A percentile compares a stretch with the other conserved stretches of the same genome.
Evolutionary conservation across 2,113 vertebrate genomes (phyloP).

Genomic region (Antechinus stuartii): DNA sequence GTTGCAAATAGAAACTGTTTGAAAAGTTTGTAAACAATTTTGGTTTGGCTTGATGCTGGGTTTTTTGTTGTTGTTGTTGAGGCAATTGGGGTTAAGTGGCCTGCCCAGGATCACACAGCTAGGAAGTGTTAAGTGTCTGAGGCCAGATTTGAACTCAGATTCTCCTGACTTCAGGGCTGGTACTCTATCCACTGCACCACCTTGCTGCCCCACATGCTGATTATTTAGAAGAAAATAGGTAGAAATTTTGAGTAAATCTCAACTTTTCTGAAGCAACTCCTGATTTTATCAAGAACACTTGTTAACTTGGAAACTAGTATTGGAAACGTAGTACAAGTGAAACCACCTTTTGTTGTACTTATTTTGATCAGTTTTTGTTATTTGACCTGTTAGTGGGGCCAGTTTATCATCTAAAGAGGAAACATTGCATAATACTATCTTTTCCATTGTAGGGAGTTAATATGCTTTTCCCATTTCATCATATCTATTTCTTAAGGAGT

Average conservation of each 20-base stretch:
- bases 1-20: conserved; percentile 13
- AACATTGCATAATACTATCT: conserved; percentile 56
- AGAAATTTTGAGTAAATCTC: neutral
- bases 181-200: too few relatives aligned
- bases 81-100: too few relatives aligned
- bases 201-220: neutral
- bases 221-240: conserved; percentile 32
- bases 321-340: conserved; percentile 49
- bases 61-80: too few relatives aligned
- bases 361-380: conserved; percentile 70
- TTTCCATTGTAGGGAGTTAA: too few relatives aligned
- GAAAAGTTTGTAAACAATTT: conserved; percentile 2
- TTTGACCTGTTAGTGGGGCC: conserved; percentile 77
- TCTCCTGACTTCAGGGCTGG: too few relatives aligned
- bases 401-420: conserved; percentile 73
- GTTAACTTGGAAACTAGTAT: conserved; percentile 67
- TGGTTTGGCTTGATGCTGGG: conserved; percentile 38
- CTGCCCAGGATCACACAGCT: too few relatives aligned
- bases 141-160: too few relatives aligned
- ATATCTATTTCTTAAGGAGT: too few relatives aligned
- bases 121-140: too few relatives aligned
- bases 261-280: conserved; percentile 23
- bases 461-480: too few relatives aligned
- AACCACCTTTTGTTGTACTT: conserved; percentile 64
- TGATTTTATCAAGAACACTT: conserved; percentile 34